phyloP scores from a whole-genome alignment of 2,797 vertebrate genomes.

The Distichodus sexfasciatus region DNA sequence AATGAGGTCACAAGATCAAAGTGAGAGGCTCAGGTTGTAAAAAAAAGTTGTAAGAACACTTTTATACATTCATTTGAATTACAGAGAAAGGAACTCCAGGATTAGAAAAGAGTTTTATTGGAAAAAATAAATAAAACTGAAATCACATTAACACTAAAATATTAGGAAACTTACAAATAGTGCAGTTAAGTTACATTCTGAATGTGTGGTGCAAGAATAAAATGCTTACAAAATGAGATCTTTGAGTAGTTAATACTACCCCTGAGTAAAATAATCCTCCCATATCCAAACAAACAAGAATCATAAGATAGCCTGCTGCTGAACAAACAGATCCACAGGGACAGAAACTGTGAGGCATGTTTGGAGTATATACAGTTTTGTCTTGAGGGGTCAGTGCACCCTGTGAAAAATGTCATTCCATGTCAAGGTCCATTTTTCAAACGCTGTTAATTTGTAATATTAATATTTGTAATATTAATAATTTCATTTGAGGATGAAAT shows the following conservation, averaged over 20 bases:
- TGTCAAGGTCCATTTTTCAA: too few relatives aligned
- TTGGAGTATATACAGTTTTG: too few relatives aligned
- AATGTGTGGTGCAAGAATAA: background rate
- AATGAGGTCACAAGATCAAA: background rate
- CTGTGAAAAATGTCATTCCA: too few relatives aligned
- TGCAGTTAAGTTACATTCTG: background rate
- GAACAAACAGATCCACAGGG: background rate
- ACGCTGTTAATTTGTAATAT: too few relatives aligned
- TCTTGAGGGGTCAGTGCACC: too few relatives aligned
- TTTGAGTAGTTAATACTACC: background rate
- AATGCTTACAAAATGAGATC: background rate
- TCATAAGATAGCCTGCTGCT: background rate
- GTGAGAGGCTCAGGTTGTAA: background rate
- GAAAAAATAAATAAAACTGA: background rate
- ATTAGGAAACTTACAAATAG: background rate
- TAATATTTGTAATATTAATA: too few relatives aligned
- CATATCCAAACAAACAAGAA: conserved; percentile 20
- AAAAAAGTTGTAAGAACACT: background rate
- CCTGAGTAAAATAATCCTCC: conserved; percentile 19
- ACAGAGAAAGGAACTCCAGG: background rate
- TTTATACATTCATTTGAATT: background rate
- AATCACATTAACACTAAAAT: background rate
- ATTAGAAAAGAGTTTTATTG: conserved; percentile 30
- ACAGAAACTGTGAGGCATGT: too few relatives aligned
- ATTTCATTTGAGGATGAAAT: too few relatives aligned